These are phyloP conservation scores for Agrochola circellaris DNA, from an alignment of 2,888 invertebrate species.

Conservation along the genomic window DNA sequence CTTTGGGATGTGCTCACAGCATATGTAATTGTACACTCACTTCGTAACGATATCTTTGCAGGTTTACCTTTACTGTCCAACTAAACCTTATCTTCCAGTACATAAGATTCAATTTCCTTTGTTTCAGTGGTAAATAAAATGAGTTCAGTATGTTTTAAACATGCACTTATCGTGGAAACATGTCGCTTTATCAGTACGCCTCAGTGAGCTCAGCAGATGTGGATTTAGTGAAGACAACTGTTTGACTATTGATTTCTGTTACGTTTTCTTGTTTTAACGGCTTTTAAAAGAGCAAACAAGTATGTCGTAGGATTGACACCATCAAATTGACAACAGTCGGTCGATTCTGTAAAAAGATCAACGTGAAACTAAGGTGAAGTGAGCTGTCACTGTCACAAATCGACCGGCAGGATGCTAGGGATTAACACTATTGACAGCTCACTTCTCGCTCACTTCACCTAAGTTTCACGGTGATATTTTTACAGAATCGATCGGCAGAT, in stretches of 20 bases:
- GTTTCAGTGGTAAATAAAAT: not conserved
- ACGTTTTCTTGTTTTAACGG: constrained; percentile 29
- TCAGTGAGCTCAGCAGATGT: constrained; percentile 65
- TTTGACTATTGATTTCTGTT: constrained; percentile 52
- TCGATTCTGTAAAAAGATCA: too few species aligned
- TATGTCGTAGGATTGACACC: too few species aligned
- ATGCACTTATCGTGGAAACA: constrained; percentile 65
- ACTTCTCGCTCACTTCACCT: too few species aligned
- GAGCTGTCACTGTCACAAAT: too few species aligned
- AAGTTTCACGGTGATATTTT: too few species aligned
- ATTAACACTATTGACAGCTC: too few species aligned
- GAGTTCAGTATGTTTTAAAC: constrained; percentile 54
- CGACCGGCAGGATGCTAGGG: too few species aligned
- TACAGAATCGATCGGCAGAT: too few species aligned
- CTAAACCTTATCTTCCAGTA: fast-evolving
- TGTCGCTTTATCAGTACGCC: constrained; percentile 66
- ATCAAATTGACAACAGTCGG: too few species aligned
- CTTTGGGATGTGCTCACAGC: constrained; percentile 48
- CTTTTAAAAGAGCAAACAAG: constrained; percentile 2
- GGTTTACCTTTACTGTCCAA: constrained; percentile 32
- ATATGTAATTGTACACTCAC: constrained; percentile 64
- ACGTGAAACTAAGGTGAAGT: too few species aligned
- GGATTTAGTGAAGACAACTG: constrained; percentile 59
- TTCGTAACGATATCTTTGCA: constrained; percentile 63
- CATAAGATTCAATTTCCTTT: constrained; percentile 25